Evolutionary conservation across 2,113 vertebrate genomes (phyloP).

Genomic region (Ascaphus truei): DNA sequence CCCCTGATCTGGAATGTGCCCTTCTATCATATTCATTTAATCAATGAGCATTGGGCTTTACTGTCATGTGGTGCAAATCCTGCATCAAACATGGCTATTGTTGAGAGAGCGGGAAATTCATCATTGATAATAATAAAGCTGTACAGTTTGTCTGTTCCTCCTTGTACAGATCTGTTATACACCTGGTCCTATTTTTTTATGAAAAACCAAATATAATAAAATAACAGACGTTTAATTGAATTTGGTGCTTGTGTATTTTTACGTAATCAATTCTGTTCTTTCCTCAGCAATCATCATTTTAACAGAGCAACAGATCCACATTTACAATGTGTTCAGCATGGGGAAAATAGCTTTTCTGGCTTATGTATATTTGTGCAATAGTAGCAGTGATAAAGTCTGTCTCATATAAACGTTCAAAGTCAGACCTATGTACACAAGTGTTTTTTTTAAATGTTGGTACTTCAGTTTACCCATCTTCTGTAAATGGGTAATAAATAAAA

Average conservation of each 20-base stretch:
- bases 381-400: too few relatives aligned
- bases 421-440: too few relatives aligned
- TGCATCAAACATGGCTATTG: background rate
- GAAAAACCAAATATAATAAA: constrained; percentile 28
- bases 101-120: background rate
- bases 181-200: constrained; percentile 31
- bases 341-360: too few relatives aligned
- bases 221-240: constrained; percentile 15
- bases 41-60: background rate
- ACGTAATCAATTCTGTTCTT: background rate
- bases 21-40: too few relatives aligned
- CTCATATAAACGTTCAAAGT: too few relatives aligned
- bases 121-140: constrained; percentile 8
- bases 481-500: too few relatives aligned
- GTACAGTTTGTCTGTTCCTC: constrained; percentile 17
- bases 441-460: too few relatives aligned
- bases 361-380: too few relatives aligned
- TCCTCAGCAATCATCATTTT: background rate
- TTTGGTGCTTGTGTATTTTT: background rate
- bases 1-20: too few relatives aligned
- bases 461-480: too few relatives aligned
- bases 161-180: constrained; percentile 32
- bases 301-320: background rate
- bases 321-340: too few relatives aligned
- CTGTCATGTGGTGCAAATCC: background rate